Conservation (phyloP, 64 coral and sea anemone genomes). For the Porites australiensis region DNA sequence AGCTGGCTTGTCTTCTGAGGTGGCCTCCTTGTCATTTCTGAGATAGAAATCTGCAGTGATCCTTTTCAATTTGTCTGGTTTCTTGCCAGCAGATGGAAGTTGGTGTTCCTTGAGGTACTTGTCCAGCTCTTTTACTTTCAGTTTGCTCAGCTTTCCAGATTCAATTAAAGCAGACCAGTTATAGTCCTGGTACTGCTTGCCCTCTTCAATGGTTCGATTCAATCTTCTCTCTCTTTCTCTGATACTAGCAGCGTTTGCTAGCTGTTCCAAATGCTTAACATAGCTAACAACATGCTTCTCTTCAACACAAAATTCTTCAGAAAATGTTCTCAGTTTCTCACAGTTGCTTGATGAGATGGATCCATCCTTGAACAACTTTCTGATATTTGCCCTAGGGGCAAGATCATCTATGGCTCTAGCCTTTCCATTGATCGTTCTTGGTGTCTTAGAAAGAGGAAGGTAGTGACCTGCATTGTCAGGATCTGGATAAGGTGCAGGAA, state of each 20-base stretch:
- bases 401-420: background rate
- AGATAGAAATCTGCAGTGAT: conserved; percentile 40
- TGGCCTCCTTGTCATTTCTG: no score
- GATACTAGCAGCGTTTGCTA: background rate
- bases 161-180: conserved; percentile 33
- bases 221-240: conserved; percentile 17
- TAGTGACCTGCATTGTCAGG: conserved; percentile 8
- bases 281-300: background rate
- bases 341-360: no score
- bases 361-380: no score
- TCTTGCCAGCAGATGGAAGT: conserved; percentile 20
- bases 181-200: conserved; percentile 30
- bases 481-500: background rate
- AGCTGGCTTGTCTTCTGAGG: no score
- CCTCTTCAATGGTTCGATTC: conserved; percentile 4
- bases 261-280: background rate
- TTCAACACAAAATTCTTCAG: no score
- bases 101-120: conserved; percentile 58
- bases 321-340: no score
- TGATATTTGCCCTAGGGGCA: background rate
- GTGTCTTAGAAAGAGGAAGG: conserved; percentile 14
- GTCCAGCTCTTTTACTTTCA: conserved; percentile 29
- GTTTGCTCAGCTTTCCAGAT: conserved; percentile 39
- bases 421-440: conserved; percentile 12
- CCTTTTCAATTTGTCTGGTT: conserved; percentile 52